phyloP scores from a whole-genome alignment of 2,113 vertebrate genomes.

The Turdus rufiventris region DNA sequence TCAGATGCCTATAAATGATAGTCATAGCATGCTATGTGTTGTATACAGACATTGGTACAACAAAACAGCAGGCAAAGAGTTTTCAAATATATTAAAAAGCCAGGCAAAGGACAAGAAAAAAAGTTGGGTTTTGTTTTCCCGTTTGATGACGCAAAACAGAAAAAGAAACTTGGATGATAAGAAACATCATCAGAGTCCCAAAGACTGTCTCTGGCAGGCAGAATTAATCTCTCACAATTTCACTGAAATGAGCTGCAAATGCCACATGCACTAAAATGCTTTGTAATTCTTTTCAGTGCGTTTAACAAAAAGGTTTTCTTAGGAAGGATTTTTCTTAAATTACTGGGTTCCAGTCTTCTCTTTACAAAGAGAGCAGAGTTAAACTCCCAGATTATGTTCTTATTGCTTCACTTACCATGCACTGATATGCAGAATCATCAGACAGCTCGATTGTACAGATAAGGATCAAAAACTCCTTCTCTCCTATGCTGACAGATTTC shows the following conservation, averaged over 20 bases:
- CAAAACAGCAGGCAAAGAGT: neutral
- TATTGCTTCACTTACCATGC: neutral
- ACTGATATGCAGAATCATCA: neutral
- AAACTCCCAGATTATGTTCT: neutral
- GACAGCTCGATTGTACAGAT: neutral
- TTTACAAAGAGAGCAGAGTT: neutral
- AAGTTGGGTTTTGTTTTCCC: rapidly evolving
- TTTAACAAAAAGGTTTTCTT: neutral
- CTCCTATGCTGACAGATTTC: neutral
- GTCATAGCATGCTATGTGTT: neutral
- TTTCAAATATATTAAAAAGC: neutral
- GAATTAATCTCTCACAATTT: neutral
- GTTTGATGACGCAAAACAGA: neutral
- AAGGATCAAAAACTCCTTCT: neutral
- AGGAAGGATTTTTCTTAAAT: neutral
- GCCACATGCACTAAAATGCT: neutral
- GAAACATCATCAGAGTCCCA: neutral
- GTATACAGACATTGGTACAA: neutral
- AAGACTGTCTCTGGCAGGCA: neutral
- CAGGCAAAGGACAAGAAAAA: neutral
- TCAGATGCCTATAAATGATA: neutral
- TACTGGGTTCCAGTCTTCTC: neutral
- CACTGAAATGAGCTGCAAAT: neutral
- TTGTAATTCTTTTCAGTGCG: neutral
- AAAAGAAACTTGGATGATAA: neutral